Percentiles rank a stretch among this genome's conserved stretches.
phyloP scores from a whole-genome alignment of 2,888 invertebrate species.

The Cheilosia scutellata region DNA sequence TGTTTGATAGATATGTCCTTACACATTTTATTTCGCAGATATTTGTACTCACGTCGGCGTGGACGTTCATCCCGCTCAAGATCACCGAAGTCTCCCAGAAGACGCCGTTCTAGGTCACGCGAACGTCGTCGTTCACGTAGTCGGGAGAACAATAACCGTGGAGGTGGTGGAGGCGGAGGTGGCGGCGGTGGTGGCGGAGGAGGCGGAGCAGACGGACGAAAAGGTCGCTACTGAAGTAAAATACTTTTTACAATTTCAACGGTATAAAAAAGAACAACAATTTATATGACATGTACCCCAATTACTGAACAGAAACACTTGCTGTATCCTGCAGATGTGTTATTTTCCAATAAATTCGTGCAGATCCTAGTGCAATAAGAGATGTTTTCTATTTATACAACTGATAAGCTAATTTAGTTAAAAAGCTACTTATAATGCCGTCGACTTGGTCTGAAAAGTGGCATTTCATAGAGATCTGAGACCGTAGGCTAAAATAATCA shows the following conservation, averaged over 20 bases:
- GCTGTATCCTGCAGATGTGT: slow-evolving; percentile 15
- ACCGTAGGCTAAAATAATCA: no score
- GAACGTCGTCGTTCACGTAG: slow-evolving; percentile 84
- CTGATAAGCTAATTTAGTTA: no score
- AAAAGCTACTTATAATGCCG: no score
- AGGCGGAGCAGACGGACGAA: slow-evolving; percentile 77
- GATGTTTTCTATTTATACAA: slow-evolving; percentile 2
- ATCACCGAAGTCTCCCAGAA: slow-evolving; percentile 82
- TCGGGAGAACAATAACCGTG: slow-evolving; percentile 79
- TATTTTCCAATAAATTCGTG: slow-evolving; percentile 57
- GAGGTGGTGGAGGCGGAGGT: slow-evolving; percentile 3
- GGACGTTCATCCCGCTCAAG: slow-evolving; percentile 83
- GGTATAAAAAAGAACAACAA: slow-evolving; percentile 36
- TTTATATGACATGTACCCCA: slow-evolving; percentile 32
- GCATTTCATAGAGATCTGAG: no score
- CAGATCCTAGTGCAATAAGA: slow-evolving; percentile 17
- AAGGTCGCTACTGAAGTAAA: slow-evolving; percentile 77
- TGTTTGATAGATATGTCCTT: background rate
- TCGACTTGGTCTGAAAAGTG: no score
- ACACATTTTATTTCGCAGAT: slow-evolving; percentile 83
- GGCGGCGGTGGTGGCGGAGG: background rate
- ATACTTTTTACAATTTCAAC: slow-evolving; percentile 46
- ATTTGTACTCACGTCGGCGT: slow-evolving; percentile 90
- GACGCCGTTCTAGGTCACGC: slow-evolving; percentile 80
- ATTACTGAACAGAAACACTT: slow-evolving; percentile 19